These are phyloP conservation scores for Nemoura dubitans DNA, from an alignment of 2,888 invertebrate genomes.

Conservation along the genomic window DNA sequence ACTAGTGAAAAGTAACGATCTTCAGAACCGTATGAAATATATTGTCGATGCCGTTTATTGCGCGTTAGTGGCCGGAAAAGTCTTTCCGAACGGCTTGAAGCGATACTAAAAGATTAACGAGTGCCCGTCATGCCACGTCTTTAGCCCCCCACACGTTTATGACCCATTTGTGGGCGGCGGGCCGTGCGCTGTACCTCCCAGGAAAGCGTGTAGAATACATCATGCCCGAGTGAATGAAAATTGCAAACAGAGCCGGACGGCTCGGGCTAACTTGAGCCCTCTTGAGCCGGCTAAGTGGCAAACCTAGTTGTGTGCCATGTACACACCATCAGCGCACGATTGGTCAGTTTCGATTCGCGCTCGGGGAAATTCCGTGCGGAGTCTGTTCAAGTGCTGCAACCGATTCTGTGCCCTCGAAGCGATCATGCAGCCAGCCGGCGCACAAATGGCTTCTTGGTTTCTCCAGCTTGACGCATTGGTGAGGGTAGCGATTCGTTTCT, in stretches of 20 bases:
- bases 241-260: not conserved
- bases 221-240: too few species aligned
- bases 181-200: not conserved
- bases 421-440: too few species aligned
- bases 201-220: not conserved
- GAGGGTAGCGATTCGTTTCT: too few species aligned
- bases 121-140: not conserved
- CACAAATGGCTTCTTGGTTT: too few species aligned
- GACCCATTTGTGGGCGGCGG: not conserved
- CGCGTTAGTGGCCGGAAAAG: not conserved
- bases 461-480: too few species aligned
- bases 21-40: not conserved
- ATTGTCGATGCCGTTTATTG: not conserved
- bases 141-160: not conserved
- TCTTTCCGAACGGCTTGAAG: not conserved
- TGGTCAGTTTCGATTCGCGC: not conserved
- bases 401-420: not conserved
- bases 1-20: not conserved
- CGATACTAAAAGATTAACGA: conserved; percentile 12
- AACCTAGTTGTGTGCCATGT: not conserved
- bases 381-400: too few species aligned
- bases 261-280: not conserved
- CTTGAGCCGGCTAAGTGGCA: not conserved
- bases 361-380: not conserved
- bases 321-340: not conserved